phyloP scores from a whole-genome alignment of 2,888 invertebrate species.

The Frankliniella fusca region DNA sequence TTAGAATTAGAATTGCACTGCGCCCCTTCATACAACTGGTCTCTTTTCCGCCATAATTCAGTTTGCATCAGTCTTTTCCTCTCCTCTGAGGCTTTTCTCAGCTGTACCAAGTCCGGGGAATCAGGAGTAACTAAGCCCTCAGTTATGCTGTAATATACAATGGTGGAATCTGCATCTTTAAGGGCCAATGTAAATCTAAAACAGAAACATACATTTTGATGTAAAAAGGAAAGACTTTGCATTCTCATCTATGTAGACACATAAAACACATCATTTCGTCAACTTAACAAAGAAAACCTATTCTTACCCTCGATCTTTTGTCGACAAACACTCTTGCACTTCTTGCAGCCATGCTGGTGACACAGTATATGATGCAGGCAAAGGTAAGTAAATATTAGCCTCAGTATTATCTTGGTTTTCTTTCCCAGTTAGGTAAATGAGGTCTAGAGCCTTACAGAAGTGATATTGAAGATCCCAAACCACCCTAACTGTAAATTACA shows the following conservation, averaged over 20 bases:
- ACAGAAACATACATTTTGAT: background rate
- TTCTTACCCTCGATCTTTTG: background rate
- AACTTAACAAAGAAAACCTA: too few species aligned
- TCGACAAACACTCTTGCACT: background rate
- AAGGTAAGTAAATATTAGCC: background rate
- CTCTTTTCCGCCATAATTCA: background rate
- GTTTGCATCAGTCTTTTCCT: background rate
- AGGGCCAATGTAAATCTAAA: background rate
- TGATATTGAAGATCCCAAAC: background rate
- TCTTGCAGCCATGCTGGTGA: background rate
- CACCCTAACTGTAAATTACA: background rate
- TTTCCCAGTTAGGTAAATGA: background rate
- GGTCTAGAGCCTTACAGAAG: background rate
- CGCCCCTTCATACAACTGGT: background rate
- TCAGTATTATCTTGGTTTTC: background rate
- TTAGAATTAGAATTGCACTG: background rate
- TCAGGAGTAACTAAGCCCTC: background rate
- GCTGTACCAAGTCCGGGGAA: background rate
- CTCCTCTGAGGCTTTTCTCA: background rate
- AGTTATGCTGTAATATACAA: background rate
- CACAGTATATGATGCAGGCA: background rate
- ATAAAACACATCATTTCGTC: background rate
- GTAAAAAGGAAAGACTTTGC: background rate
- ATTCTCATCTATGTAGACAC: background rate
- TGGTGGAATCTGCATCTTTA: background rate